A percentile compares a stretch with the other conserved stretches of the same genome.
phyloP scores from a whole-genome alignment of 2,113 vertebrate genomes.

The Grus americana region DNA sequence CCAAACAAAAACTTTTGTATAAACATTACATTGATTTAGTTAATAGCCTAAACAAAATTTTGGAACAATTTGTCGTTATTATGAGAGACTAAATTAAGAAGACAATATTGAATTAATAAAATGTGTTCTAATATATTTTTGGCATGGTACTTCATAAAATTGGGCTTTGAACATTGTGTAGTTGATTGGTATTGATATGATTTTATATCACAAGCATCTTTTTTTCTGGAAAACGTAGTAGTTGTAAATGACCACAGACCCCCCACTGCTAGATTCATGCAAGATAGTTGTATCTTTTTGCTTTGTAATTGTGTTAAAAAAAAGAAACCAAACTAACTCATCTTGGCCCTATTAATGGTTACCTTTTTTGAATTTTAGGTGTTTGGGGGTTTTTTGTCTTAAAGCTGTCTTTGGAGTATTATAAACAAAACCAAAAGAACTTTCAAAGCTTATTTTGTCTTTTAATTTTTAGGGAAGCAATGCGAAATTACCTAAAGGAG shows the following conservation, averaged over 20 bases:
- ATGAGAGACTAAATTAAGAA: background rate
- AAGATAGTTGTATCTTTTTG: background rate
- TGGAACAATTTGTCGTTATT: background rate
- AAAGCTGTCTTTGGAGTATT: background rate
- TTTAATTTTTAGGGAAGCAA: slow-evolving; percentile 89
- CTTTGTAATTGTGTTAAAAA: background rate
- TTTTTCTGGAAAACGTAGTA: background rate
- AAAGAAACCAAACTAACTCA: background rate
- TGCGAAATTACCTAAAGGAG: slow-evolving; percentile 99
- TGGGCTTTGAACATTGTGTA: background rate
- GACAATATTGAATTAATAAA: background rate
- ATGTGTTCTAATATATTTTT: background rate
- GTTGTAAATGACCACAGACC: background rate
- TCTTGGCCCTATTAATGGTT: background rate
- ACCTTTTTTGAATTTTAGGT: background rate
- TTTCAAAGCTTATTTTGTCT: background rate
- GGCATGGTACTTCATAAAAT: background rate
- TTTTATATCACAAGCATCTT: background rate
- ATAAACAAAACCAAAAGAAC: background rate
- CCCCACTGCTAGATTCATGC: background rate
- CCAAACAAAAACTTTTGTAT: background rate
- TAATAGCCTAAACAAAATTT: background rate
- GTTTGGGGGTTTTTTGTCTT: background rate
- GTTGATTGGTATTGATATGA: background rate
- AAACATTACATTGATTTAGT: background rate